These are phyloP conservation scores for Plebejus argus DNA, from an alignment of 2,888 invertebrate species.

Conservation along the genomic window DNA sequence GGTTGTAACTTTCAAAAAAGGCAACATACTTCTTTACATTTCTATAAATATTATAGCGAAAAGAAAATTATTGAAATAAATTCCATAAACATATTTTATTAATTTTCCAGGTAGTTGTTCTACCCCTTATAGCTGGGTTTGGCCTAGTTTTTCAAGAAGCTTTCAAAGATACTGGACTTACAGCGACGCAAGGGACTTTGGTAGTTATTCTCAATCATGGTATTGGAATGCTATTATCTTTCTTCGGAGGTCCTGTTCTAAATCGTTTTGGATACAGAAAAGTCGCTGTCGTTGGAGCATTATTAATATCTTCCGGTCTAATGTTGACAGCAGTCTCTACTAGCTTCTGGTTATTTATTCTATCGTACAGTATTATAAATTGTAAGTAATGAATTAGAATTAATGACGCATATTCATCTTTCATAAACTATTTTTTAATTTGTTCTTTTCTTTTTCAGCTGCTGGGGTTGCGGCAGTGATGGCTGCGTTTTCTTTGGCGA, in stretches of 20 bases:
- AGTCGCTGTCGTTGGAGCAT: constrained; percentile 80
- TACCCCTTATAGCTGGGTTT: constrained; percentile 83
- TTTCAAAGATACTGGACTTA: constrained; percentile 78
- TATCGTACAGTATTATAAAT: constrained; percentile 85
- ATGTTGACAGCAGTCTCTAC: constrained; percentile 79
- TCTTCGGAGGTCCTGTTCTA: constrained; percentile 84
- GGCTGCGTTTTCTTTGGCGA: constrained; percentile 82
- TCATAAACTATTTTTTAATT: neutral
- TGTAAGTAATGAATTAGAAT: constrained; percentile 75
- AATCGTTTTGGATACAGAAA: constrained; percentile 83
- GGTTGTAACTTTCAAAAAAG: too few species aligned
- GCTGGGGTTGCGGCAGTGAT: constrained; percentile 81
- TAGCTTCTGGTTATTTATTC: constrained; percentile 80
- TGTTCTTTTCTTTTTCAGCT: constrained; percentile 69
- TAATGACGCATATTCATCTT: neutral
- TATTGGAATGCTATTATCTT: constrained; percentile 84
- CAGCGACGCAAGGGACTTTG: constrained; percentile 82
- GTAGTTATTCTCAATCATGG: constrained; percentile 85
- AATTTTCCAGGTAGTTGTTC: constrained; percentile 67
- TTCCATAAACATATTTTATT: neutral
- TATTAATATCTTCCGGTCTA: constrained; percentile 80
- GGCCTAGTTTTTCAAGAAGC: constrained; percentile 85
- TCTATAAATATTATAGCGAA: neutral
- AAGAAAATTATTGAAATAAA: neutral
- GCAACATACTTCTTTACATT: too few species aligned